phyloP scores from a whole-genome alignment of 2,113 vertebrate genomes.

The Salvelinus fontinalis region DNA sequence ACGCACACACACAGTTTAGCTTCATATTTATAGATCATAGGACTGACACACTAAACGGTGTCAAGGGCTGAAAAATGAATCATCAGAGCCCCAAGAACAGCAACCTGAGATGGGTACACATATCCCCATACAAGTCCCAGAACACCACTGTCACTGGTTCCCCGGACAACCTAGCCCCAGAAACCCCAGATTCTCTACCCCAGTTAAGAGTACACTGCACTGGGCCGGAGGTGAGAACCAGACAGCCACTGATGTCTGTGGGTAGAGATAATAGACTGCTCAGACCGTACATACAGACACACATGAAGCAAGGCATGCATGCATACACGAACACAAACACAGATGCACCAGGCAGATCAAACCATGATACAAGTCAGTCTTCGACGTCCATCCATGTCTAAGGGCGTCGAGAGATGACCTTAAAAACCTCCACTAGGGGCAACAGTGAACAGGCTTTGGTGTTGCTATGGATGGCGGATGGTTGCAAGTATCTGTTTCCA shows the following conservation, averaged over 20 bases:
- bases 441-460: too few species aligned
- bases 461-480: too few species aligned
- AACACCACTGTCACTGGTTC: constrained; percentile 6
- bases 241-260: neutral
- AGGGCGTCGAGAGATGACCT: too few species aligned
- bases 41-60: constrained; percentile 5
- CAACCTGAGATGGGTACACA: constrained; percentile 29
- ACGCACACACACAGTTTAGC: neutral
- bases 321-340: neutral
- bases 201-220: neutral
- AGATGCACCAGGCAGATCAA: too few species aligned
- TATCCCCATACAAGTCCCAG: constrained; percentile 34
- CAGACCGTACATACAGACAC: neutral
- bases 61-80: neutral
- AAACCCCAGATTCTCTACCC: constrained; percentile 3
- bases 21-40: neutral
- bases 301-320: neutral
- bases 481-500: too few species aligned
- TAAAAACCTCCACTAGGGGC: too few species aligned
- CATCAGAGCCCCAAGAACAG: constrained; percentile 15
- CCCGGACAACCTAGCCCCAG: constrained; percentile 11
- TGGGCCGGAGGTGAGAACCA: neutral
- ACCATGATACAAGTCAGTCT: too few species aligned
- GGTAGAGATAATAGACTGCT: neutral
- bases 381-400: too few species aligned